A percentile compares a stretch with the other conserved stretches of the same genome.
These are phyloP conservation scores for Gryllus bimaculatus DNA, from an alignment of 1,140 invertebrate species.

Conservation along the genomic window DNA sequence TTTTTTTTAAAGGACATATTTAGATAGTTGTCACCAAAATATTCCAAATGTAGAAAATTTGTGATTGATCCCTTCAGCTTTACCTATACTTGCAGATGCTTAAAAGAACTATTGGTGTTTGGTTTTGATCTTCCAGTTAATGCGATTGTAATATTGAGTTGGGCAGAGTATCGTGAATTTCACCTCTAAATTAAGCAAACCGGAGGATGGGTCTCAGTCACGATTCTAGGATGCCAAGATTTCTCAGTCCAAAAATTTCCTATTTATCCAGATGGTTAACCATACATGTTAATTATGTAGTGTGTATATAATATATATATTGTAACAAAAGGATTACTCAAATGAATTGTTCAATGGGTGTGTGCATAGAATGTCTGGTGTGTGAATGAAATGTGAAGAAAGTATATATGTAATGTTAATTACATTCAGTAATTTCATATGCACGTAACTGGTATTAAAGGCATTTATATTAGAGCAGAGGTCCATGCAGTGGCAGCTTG, in stretches of 20 bases:
- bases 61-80: neutral
- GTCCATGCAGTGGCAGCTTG: neutral
- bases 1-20: neutral
- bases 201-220: neutral
- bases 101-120: neutral
- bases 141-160: neutral
- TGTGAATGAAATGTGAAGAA: slow-evolving; percentile 8
- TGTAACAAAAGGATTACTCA: neutral
- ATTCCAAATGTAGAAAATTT: neutral
- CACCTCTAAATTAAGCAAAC: neutral
- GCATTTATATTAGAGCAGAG: neutral
- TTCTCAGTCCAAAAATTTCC: slow-evolving; percentile 4
- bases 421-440: neutral
- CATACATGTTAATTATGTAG: neutral
- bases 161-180: neutral
- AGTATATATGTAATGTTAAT: neutral
- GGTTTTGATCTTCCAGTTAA: neutral
- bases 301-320: slow-evolving; percentile 2
- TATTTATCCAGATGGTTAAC: neutral
- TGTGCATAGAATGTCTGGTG: slow-evolving; percentile 8
- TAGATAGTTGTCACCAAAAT: too few relatives aligned
- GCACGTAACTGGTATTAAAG: slow-evolving; percentile 1
- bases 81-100: neutral
- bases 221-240: neutral
- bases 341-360: slow-evolving; percentile 7